phyloP scores from a whole-genome alignment of 2,113 vertebrate genomes.

The Chaenogobius annularis region DNA sequence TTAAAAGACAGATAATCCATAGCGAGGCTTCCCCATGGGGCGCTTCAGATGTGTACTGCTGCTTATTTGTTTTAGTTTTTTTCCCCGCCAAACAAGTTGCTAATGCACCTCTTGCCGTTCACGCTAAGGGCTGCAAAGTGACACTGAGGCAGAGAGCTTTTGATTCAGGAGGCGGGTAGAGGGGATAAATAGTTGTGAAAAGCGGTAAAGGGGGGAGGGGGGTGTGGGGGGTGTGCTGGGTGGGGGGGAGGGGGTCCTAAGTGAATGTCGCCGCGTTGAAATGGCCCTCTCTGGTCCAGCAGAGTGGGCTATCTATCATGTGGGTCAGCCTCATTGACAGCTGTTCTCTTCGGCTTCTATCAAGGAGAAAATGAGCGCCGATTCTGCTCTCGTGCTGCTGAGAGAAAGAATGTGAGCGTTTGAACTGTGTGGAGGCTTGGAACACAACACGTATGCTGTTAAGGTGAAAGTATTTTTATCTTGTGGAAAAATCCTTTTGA shows the following conservation, averaged over 20 bases:
- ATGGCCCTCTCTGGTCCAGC: constrained; percentile 45
- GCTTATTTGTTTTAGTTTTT: constrained; percentile 64
- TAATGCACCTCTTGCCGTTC: constrained; percentile 42
- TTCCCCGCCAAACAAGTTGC: constrained; percentile 34
- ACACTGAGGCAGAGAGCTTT: constrained; percentile 48
- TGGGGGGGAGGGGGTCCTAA: constrained; percentile 25
- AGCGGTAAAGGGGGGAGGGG: constrained; percentile 2
- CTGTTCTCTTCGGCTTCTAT: constrained; percentile 55
- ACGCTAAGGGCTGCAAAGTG: constrained; percentile 43
- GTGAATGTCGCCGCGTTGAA: constrained; percentile 45
- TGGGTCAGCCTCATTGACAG: constrained; percentile 54
- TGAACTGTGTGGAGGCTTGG: too few relatives aligned
- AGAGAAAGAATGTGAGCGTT: background rate
- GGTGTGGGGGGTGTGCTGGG: background rate
- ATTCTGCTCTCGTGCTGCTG: constrained; percentile 13
- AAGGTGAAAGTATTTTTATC: too few relatives aligned
- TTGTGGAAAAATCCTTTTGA: too few relatives aligned
- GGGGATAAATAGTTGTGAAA: constrained; percentile 47
- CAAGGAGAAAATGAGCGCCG: constrained; percentile 47
- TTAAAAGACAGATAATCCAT: constrained; percentile 74
- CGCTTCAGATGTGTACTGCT: constrained; percentile 55
- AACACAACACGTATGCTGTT: too few relatives aligned
- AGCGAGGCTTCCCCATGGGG: constrained; percentile 60
- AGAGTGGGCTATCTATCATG: constrained; percentile 58
- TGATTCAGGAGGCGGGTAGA: constrained; percentile 45